These are phyloP conservation scores for Taenaris catops DNA, from an alignment of 2,888 invertebrate genomes.

Conservation along the genomic window DNA sequence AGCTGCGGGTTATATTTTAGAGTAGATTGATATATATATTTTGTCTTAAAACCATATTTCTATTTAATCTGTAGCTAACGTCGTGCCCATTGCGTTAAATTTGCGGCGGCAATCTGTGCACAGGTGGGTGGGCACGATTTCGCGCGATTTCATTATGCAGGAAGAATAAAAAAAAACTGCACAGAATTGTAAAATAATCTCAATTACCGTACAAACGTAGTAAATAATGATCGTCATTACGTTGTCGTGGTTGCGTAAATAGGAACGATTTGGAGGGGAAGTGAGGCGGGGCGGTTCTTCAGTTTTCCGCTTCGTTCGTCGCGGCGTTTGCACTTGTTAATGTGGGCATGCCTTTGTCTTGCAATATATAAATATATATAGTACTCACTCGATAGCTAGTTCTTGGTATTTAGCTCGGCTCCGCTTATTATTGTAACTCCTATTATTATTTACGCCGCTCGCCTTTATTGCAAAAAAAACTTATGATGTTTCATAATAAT, in stretches of 20 bases:
- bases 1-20: no score
- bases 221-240: conserved; percentile 71
- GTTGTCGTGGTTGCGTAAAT: conserved; percentile 67
- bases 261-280: conserved; percentile 57
- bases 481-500: no score
- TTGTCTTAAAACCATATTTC: no score
- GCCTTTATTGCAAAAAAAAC: no score
- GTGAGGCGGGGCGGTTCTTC: conserved; percentile 51
- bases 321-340: conserved; percentile 53
- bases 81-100: conserved; percentile 24
- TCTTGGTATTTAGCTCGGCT: not conserved
- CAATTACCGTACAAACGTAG: conserved; percentile 66
- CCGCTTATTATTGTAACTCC: not conserved
- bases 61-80: no score
- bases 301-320: conserved; percentile 66
- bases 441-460: not conserved
- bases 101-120: conserved; percentile 24
- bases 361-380: conserved; percentile 1
- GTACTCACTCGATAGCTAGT: conserved; percentile 1
- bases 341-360: conserved; percentile 38
- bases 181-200: conserved; percentile 76
- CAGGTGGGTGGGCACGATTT: conserved; percentile 54
- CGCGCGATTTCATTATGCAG: conserved; percentile 62
- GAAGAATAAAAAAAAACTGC: conserved; percentile 48
- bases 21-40: no score